Base-by-base conservation (phyloP, 1,140 invertebrate species). In the Drosophila navojoa region DNA sequence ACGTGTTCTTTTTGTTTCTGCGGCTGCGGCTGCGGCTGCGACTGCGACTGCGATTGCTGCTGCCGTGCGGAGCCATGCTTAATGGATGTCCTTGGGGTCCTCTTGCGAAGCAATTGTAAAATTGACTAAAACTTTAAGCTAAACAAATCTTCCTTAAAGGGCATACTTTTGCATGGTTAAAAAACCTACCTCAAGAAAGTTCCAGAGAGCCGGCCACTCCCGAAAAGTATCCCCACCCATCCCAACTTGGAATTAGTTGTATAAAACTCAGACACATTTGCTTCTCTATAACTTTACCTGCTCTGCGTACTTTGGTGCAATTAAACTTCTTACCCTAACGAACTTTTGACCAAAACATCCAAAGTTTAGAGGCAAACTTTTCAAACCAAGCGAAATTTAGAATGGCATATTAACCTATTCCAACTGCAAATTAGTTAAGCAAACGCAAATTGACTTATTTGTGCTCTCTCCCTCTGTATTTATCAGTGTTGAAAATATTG, bases 71-170 rank as follows among this genome's bases (percentile, higher is more conserved):
- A 42, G 4, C 6, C 47, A 55, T 44, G 49, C 52, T 38, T 63
- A 78, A 68, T 71, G 76, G 15, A 16, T 10, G 13, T 76, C 76
- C 76, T 71, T 71, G 54, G 72, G 76, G 76, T 53, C 40, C 52
- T 45, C 53, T 76, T 78, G 71, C 59, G 59, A 76, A 76, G 42
- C 53, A 35, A 68, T 78, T 72, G 66, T 1, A 69, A 47, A 22
- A 19, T 22, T 1, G 47, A 3, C 11, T 25, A 25, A 11, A 25
- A 19, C 47, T 13, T 9, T 25, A 13, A 25, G 5, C 4, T 6
- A 11, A 32, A 27, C n/a, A 29, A 32, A 13, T 27, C 27, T 10
- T 15, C 19, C 25, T 49, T 49, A 16, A 16, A 45, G 11, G 11
- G 35, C 10, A 38, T 11, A 2, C 35, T 38, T 38, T 38, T 4